Conservation (phyloP, 2,888 invertebrate species). For the Gisinianus flammeolus region DNA sequence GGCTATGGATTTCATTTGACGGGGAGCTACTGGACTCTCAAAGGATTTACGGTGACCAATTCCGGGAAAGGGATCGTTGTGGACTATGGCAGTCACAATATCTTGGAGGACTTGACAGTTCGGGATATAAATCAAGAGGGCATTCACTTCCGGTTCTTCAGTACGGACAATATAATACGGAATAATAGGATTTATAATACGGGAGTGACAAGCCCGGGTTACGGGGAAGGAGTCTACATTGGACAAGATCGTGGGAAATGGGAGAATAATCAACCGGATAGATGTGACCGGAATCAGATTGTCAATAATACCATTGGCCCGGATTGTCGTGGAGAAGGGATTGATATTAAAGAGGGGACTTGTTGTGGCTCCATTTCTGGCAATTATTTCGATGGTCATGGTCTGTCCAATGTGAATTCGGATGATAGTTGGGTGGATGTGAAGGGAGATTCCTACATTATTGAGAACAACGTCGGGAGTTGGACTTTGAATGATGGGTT, state of each 20-base stretch:
- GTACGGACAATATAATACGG: conserved; percentile 44
- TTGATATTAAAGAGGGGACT: conserved; percentile 53
- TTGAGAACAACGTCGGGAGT: conserved; percentile 44
- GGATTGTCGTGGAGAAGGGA: conserved; percentile 46
- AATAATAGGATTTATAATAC: conserved; percentile 45
- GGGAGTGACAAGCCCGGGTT: conserved; percentile 46
- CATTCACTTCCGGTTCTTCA: conserved; percentile 49
- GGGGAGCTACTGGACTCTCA: conserved; percentile 22
- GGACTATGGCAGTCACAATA: conserved; percentile 48
- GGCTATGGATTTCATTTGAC: conserved; percentile 47
- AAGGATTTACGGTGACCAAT: conserved; percentile 46
- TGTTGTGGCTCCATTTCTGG: conserved; percentile 51
- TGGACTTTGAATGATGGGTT: conserved; percentile 47
- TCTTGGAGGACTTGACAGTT: conserved; percentile 46
- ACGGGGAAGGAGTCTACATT: conserved; percentile 52
- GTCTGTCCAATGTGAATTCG: conserved; percentile 45
- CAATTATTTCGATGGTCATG: conserved; percentile 47
- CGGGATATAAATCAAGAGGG: conserved; percentile 50
- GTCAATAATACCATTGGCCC: conserved; percentile 48
- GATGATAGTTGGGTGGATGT: conserved; percentile 54
- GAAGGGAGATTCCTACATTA: conserved; percentile 49
- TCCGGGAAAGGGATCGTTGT: conserved; percentile 50
- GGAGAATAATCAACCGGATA: conserved; percentile 44
- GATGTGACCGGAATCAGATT: conserved; percentile 48
- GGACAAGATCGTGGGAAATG: conserved; percentile 51